Percentiles rank a stretch among this genome's conserved stretches.
phyloP scores from a whole-genome alignment of 2,888 invertebrate species.

The Epirrhoe alternata region DNA sequence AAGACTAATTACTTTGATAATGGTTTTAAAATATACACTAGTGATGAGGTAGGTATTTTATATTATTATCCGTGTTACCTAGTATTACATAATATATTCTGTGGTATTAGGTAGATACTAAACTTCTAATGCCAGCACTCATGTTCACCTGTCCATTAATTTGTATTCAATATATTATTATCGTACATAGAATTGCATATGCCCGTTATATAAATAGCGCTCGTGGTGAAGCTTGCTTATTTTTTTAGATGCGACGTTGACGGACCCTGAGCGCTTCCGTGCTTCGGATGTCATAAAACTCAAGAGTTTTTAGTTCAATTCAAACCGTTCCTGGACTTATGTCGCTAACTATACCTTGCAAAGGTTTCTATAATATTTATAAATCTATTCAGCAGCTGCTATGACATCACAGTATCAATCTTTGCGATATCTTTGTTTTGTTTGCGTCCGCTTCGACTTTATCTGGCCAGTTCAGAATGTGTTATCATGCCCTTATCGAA shows the following conservation, averaged over 20 bases:
- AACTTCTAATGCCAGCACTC: neutral
- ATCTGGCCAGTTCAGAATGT: constrained; percentile 64
- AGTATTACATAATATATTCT: no score
- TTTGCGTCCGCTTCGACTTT: constrained; percentile 55
- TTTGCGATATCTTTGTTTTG: constrained; percentile 61
- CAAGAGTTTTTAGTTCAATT: no score
- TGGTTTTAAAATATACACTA: no score
- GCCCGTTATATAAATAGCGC: no score
- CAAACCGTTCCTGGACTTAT: no score
- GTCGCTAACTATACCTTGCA: neutral
- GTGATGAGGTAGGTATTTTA: neutral
- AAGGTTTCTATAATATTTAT: constrained; percentile 2
- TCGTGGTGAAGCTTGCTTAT: no score
- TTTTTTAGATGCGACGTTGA: no score
- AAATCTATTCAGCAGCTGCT: constrained; percentile 14
- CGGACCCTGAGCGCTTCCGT: no score
- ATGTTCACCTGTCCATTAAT: neutral
- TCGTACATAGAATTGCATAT: neutral
- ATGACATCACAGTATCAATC: constrained; percentile 25
- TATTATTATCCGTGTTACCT: neutral
- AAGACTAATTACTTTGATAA: no score
- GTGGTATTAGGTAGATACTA: no score
- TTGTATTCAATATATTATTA: neutral
- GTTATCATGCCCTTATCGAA: constrained; percentile 49
- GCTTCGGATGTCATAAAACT: no score